Conservation (phyloP, 2,797 vertebrate genomes). For the Gymnoscopelus braueri region DNA sequence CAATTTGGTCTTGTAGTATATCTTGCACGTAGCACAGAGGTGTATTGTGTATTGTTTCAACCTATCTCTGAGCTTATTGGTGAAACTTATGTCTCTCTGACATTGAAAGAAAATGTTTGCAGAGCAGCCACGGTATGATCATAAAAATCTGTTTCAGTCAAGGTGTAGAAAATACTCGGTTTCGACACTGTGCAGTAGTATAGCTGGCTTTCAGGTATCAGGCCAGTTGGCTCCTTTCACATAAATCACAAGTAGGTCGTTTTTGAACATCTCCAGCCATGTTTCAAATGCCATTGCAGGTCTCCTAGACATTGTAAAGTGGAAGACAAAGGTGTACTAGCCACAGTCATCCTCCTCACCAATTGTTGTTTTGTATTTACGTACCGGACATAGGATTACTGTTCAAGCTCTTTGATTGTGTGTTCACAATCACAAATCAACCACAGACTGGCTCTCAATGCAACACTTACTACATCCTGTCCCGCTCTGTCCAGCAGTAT, state of each 20-base stretch:
- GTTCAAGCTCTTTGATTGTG: too few species aligned
- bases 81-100: too few species aligned
- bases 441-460: too few species aligned
- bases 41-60: too few species aligned
- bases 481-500: too few species aligned
- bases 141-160: constrained; percentile 8
- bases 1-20: too few species aligned
- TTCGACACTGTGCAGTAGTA: constrained; percentile 1
- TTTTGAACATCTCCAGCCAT: neutral
- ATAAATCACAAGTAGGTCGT: neutral
- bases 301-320: neutral
- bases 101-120: neutral
- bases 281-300: neutral
- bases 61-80: too few species aligned
- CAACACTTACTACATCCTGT: too few species aligned
- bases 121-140: neutral
- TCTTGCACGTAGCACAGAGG: too few species aligned
- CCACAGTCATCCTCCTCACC: neutral
- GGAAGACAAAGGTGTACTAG: neutral
- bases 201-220: neutral
- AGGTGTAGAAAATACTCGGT: constrained; percentile 3
- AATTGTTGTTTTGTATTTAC: constrained; percentile 2
- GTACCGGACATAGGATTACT: neutral
- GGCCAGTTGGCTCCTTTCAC: neutral
- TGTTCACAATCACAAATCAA: too few species aligned